phyloP scores from a whole-genome alignment of 2,797 vertebrate species.

The Artibeus lituratus region DNA sequence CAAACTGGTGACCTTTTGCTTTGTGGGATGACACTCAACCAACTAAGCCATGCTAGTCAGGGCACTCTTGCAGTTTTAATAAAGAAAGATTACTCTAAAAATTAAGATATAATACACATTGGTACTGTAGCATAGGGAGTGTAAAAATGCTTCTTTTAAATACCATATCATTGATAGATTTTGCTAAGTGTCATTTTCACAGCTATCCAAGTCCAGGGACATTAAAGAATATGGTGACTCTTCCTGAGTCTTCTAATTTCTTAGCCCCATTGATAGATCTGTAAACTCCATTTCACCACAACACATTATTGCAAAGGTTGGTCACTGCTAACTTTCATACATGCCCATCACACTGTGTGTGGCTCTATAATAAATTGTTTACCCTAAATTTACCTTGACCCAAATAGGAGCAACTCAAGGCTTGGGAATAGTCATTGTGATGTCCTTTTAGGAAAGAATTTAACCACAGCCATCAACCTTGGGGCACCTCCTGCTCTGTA shows the following conservation, averaged over 20 bases:
- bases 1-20: neutral
- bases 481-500: neutral
- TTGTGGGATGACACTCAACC: neutral
- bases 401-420: neutral
- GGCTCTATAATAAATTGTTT: neutral
- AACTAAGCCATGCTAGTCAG: neutral
- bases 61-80: constrained; percentile 32
- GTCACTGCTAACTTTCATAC: neutral
- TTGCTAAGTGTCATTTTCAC: neutral
- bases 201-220: neutral
- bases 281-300: neutral
- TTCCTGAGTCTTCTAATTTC: neutral
- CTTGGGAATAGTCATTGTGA: neutral
- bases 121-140: neutral
- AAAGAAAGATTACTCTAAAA: neutral
- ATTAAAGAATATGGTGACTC: neutral
- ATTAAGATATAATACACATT: neutral
- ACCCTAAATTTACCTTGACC: neutral
- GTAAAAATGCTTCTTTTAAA: neutral
- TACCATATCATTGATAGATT: neutral
- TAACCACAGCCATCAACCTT: neutral
- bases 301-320: neutral
- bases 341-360: neutral
- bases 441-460: neutral
- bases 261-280: neutral